Percentiles rank a stretch among this genome's conserved stretches.
Conservation (phyloP, 2,888 invertebrate genomes). For the Catocala fraxini region DNA sequence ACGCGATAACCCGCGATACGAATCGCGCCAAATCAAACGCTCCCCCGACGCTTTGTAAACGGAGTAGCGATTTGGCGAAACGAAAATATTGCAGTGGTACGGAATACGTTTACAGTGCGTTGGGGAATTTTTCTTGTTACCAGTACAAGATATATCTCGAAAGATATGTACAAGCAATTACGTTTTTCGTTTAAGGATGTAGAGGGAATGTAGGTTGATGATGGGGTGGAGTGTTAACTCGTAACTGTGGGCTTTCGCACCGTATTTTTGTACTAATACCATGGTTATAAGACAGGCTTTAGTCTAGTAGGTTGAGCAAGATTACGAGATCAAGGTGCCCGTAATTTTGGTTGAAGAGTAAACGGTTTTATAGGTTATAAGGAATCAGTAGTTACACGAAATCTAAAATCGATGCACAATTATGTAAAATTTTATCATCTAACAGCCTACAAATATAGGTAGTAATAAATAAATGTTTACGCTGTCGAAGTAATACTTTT, state of each 20-base stretch:
- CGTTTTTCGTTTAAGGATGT: slow-evolving; percentile 46
- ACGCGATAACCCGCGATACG: slow-evolving; percentile 59
- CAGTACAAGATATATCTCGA: slow-evolving; percentile 46
- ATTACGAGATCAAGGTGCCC: too few species aligned
- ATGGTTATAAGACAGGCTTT: not conserved
- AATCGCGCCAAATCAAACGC: slow-evolving; percentile 78
- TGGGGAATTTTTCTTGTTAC: slow-evolving; percentile 69
- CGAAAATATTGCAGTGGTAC: slow-evolving; percentile 71
- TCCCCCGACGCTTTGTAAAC: slow-evolving; percentile 70
- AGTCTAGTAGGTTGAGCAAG: too few species aligned
- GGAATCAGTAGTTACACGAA: too few species aligned
- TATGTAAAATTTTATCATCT: too few species aligned
- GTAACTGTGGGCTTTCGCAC: slow-evolving; percentile 1
- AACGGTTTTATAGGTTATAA: too few species aligned
- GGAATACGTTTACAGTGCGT: slow-evolving; percentile 74
- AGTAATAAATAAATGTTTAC: too few species aligned
- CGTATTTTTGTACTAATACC: not conserved
- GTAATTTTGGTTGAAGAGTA: too few species aligned
- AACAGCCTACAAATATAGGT: too few species aligned
- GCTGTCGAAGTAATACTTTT: too few species aligned
- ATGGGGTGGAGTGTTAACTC: not conserved
- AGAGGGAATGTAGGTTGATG: slow-evolving; percentile 17
- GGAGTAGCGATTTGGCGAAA: slow-evolving; percentile 66
- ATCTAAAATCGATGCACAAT: too few species aligned
- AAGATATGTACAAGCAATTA: slow-evolving; percentile 43